Base-by-base conservation (phyloP, 2,113 vertebrate genomes). In the Notothenia rossii region DNA sequence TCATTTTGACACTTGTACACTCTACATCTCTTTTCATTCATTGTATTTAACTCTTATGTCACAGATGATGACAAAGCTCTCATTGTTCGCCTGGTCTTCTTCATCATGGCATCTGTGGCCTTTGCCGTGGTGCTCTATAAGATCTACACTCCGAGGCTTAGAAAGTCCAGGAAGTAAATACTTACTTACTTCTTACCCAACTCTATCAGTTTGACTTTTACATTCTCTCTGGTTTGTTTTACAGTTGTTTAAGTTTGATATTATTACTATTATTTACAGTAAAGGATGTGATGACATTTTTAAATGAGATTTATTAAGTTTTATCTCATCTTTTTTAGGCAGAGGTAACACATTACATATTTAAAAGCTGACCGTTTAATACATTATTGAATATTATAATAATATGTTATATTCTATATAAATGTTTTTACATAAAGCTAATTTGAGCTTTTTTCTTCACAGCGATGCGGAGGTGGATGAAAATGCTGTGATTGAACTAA, bases 61-160 rank as follows among this genome's bases (percentile, higher is more conserved):
- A 29, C 81, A 99, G 98, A 97, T 72, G 95, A 98, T 79, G 93
- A 95, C 54, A 96, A 79, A 81, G 96, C 96, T n/a, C 14, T 98
- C 48, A 96, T 98, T 75, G 91, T 81, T 77, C 96, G 97, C 54
- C 91, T 99, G 93, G 88, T 78, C 0, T 97, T 98, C 83, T 91
- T 99, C 77, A 98, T 98, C 60, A 5, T 97, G 79, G 97, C 96
- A 1, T 89, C 95, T 40, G 0, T 98, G 74, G 96, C 97, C 50
- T 95, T 99, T 10, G 79, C 97, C 0, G 3, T 97, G 50, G 97
- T 99, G 61, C 60, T 97, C n/a, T 98, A 96, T 72, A 99, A 98
- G 94, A 98, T 99, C 87, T 98, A 96, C 82, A 79, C 94, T 45
- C 90, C 97, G 17, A 96, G 93, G 81, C 91, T 83, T 75, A 95